Base-by-base conservation (phyloP, 2,113 vertebrate species). In the Pteruthius melanotis region DNA sequence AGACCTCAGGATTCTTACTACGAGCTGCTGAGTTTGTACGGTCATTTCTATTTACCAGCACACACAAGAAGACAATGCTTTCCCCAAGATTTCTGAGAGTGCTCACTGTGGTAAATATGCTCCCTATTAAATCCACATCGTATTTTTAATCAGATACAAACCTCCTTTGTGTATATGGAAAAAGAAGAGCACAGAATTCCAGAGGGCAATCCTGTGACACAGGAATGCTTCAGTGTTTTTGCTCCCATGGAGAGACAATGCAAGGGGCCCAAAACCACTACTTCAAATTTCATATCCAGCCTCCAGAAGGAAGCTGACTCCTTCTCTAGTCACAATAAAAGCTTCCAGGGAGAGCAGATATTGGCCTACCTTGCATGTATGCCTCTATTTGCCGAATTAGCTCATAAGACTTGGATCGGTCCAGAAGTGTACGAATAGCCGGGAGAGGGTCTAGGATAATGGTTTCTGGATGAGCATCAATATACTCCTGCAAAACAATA, bases 321-420 rank as follows among this genome's bases (percentile, higher is more conserved):
- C 44, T 94, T 37, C 54, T 33, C 37, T 13, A 68, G 27, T 37
- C 44, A 53, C 42, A 69, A 3, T 3, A 47, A 54, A 50, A 66
- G 53, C 10, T 37, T 52, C 57, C 33, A 49, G 35, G 54, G 11
- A 83, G 30, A 83, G 59, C 33, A 90, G 30, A 33, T 42, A 44
- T 50, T 50, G 39, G 59, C 95, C 35, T 97, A 99, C 99, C 99
- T 98, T 99, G 98, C 99, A 99, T 99, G 96, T 98, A 99, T 70
- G 98, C 98, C 96, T 99, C 99, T 87, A 99, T 99, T 95, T 98
- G 98, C 84, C 99, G 99, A 96, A 99, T 99, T 68, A 99, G 98
- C 96, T 99, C 99, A 2, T 99, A 99, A 83, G 99, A 99, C 96
- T 99, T 99, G 97, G 99, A 99, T 87, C 99, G 99, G 96, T 99